Base-by-base conservation (phyloP, 1,140 invertebrate species). In the Gryllus bimaculatus region DNA sequence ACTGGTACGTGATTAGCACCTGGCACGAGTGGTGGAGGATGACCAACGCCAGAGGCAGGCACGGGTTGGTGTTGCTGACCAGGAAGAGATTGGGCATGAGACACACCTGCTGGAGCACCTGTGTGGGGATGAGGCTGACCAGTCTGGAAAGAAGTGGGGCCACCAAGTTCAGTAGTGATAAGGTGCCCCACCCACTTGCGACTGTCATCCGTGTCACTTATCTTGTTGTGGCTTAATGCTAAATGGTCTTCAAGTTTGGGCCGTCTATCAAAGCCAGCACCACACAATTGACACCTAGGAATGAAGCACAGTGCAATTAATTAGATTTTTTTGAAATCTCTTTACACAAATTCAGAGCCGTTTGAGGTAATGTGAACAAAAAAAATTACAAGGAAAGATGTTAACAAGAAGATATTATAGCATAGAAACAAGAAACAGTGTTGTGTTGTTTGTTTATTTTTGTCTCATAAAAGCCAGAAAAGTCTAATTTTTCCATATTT, bases 201-300 rank as follows among this genome's bases (percentile, higher is more conserved):
- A 21, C 73, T 80, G 47, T 78, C 79, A 47, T 80, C 77, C 15
- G n/a, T 39, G 15, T 81, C 79, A 54, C 76, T 48, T 10, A 81
- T 78, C 76, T 75, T 74, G 47, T 78, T 39, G 79, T 83, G 81
- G 26, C 81, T 80, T 21, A 81, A 48, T n/a, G 82, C 82, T 47
- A 82, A 26, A 77, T 86, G 84, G n/a, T 85, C 83, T n/a, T 83
- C 81, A 15, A 83, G 81, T 48, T 82, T 83, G 78, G 84, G 80
- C 39, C 85, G 85, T 49, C 87, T 83, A 66, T 84, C 82, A 77
- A 85, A 87, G 8, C 79, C 78, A 20, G 82, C 81, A 8, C 83
- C 83, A 82, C 90, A 92, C 79, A 89, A 85, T 78, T 86, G 82
- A 81, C 89, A 90, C 78, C 86, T 86, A 87, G 85, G 21, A 48